Base-by-base conservation (phyloP, 2,888 invertebrate genomes). In the Alviniconcha strummeri region DNA sequence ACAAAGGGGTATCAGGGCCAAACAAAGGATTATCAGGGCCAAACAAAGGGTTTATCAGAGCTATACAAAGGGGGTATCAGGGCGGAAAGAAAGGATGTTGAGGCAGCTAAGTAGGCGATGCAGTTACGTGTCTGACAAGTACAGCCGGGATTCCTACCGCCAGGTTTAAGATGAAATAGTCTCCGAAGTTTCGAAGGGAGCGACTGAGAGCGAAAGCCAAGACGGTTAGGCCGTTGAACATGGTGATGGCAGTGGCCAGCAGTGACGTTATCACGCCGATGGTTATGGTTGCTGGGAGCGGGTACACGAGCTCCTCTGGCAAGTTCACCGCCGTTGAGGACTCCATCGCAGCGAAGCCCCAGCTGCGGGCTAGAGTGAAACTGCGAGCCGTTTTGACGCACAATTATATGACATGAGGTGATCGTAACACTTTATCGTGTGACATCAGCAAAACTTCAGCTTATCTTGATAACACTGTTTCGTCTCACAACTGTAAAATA, bases 91-190 rank as follows among this genome's bases (percentile, higher is more conserved):
- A 36, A 36, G 36, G 36, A 36, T 36, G 36, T 36, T 36, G 36
- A 36, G 36, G 36, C 36, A 36, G 3, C 36, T 36, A 36, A 36
- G 36, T 36, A 36, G 36, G 36, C 36, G 36, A 36, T 36, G 36
- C 36, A 3, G 36, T 36, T 36, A 36, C 36, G 36, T 36, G 36
- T 36, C 36, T 36, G 36, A 36, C 36, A 36, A 36, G 36, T 36
- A 36, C 36, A 36, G 36, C 36, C 36, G 0, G 36, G 36, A 36
- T 36, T 19, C 57, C 52, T 57, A 81, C 85, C 52, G 89, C 89
- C 9, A 90, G 83, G 81, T 90, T 90, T 15, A 90, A 82, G 57
- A 90, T 90, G 80, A 90, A 87, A 82, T 86, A 89, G 79, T 90
- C 90, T 74, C 88, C 88, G 71, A 89, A 90, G n/a, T 84, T 86